Conservation (phyloP, 2,113 vertebrate genomes). For the Channa argus region DNA sequence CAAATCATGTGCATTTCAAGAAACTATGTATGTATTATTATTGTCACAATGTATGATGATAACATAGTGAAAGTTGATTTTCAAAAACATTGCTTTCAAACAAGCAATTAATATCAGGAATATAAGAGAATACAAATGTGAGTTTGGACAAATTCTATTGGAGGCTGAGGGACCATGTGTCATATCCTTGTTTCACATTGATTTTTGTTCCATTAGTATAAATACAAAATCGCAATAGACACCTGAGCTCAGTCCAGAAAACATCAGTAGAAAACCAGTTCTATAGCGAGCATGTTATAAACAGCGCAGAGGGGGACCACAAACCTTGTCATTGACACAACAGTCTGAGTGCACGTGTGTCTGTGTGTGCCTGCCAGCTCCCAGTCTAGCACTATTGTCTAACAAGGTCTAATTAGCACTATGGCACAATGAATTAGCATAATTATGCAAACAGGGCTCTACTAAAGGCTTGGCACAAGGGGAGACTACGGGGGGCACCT, state of each 20-base stretch:
- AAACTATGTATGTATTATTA: not conserved
- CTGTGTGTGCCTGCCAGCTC: constrained; percentile 62
- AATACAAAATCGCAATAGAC: constrained; percentile 62
- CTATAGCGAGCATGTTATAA: constrained; percentile 73
- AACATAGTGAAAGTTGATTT: not conserved
- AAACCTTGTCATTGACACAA: constrained; percentile 84
- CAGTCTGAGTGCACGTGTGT: constrained; percentile 66
- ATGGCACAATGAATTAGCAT: constrained; percentile 84
- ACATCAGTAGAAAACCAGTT: constrained; percentile 63
- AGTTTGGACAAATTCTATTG: not conserved
- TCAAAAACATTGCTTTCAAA: constrained; percentile 8
- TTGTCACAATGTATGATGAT: not conserved
- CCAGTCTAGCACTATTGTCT: constrained; percentile 81
- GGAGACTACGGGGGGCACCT: constrained; percentile 75
- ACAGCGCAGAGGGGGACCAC: constrained; percentile 76
- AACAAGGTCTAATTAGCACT: constrained; percentile 84
- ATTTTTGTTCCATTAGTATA: constrained; percentile 61
- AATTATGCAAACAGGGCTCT: constrained; percentile 83
- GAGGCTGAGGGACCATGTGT: constrained; percentile 10
- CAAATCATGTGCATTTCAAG: no score
- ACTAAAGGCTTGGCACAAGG: constrained; percentile 78
- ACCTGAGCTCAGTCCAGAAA: constrained; percentile 66
- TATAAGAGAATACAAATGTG: not conserved
- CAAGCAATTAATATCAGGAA: constrained; percentile 13
- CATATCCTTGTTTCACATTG: constrained; percentile 34